A percentile compares a stretch with the other conserved stretches of the same genome.
Conservation (phyloP, 2,888 invertebrate genomes). For the Mythimna vitellina region DNA sequence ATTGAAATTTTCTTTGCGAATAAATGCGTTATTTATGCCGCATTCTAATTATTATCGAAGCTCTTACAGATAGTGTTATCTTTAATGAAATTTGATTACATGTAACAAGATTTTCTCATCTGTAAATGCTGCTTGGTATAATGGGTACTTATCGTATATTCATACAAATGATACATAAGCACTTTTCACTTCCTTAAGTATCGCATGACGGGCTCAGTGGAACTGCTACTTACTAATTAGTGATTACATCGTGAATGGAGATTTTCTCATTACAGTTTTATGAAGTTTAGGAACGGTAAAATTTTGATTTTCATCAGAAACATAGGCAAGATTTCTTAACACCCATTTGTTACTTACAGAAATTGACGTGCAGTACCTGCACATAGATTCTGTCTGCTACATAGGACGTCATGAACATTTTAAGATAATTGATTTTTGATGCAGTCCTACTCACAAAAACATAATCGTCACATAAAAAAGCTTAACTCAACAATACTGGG, state of each 20-base stretch:
- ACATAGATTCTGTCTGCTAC: too few relatives aligned
- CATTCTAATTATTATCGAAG: slow-evolving; percentile 20
- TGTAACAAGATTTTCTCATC: slow-evolving; percentile 21
- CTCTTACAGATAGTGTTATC: slow-evolving; percentile 16
- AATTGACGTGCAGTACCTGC: background rate
- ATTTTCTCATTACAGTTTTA: slow-evolving; percentile 17
- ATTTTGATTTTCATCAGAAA: slow-evolving; percentile 18
- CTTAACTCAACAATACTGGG: too few relatives aligned
- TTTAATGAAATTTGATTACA: slow-evolving; percentile 29
- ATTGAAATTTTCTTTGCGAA: slow-evolving; percentile 16
- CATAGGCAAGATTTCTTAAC: background rate
- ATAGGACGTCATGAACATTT: too few relatives aligned
- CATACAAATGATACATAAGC: slow-evolving; percentile 28
- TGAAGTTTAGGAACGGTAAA: slow-evolving; percentile 24
- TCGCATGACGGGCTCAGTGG: background rate
- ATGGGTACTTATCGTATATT: slow-evolving; percentile 12
- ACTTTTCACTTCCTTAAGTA: slow-evolving; percentile 24
- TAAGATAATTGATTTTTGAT: too few relatives aligned
- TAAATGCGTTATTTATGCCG: slow-evolving; percentile 30
- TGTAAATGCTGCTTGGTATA: slow-evolving; percentile 27
- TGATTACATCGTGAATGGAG: slow-evolving; percentile 10
- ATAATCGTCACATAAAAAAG: too few relatives aligned
- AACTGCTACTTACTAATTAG: slow-evolving; percentile 33
- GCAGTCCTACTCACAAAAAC: too few relatives aligned
- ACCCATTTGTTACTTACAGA: background rate